These are phyloP conservation scores for Halyomorpha halys DNA, from an alignment of 1,140 invertebrate genomes.

Conservation along the genomic window DNA sequence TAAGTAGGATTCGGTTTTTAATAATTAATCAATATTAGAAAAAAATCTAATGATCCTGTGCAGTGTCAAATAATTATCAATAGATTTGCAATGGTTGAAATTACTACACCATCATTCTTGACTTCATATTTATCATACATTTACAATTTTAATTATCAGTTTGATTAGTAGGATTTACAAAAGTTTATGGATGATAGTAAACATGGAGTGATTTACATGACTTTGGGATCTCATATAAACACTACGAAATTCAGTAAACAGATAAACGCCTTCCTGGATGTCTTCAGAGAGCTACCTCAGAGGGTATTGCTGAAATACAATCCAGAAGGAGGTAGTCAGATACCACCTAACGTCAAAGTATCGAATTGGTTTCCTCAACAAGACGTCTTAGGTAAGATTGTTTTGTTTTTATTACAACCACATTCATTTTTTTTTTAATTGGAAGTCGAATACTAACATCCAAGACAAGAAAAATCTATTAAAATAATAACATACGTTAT, in stretches of 20 bases:
- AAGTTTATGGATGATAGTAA: slow-evolving; percentile 34
- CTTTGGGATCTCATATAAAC: slow-evolving; percentile 34
- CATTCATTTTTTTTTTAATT: not conserved
- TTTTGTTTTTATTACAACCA: no score
- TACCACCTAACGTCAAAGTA: slow-evolving; percentile 32
- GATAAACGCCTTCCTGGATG: slow-evolving; percentile 27
- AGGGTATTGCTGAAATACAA: slow-evolving; percentile 35
- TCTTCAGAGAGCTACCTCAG: slow-evolving; percentile 31
- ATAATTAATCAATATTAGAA: no score
- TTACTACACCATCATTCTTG: no score
- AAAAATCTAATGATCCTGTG: no score
- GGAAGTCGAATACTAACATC: no score
- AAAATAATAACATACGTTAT: no score
- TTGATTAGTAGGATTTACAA: slow-evolving; percentile 24
- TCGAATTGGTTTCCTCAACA: slow-evolving; percentile 57
- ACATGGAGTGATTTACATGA: slow-evolving; percentile 38
- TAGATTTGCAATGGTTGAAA: no score
- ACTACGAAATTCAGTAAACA: slow-evolving; percentile 23
- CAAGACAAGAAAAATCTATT: no score
- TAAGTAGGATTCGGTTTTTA: no score
- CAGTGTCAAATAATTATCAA: no score
- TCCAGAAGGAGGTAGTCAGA: slow-evolving; percentile 33
- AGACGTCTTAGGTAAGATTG: slow-evolving; percentile 49
- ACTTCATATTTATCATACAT: no score
- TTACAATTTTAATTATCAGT: no score